phyloP scores from a whole-genome alignment of 1,140 invertebrate genomes.

The Pseudomyrmex flavicornis region DNA sequence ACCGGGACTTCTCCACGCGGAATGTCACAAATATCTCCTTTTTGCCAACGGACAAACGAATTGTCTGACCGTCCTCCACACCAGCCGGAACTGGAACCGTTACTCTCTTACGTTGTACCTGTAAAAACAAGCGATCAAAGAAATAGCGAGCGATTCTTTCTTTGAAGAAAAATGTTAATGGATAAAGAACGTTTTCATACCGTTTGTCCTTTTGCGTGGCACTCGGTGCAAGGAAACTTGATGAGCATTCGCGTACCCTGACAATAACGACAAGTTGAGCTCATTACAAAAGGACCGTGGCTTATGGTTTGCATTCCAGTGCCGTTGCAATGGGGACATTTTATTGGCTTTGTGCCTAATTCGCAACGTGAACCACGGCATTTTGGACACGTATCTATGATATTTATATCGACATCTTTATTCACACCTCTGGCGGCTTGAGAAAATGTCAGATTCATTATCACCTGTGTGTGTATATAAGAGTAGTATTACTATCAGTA shows the following conservation, averaged over 20 bases:
- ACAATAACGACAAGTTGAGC: constrained; percentile 97
- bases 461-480: constrained; percentile 86
- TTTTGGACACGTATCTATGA: constrained; percentile 96
- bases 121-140: constrained; percentile 37
- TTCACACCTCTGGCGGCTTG: constrained; percentile 98
- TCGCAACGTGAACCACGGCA: constrained; percentile 95
- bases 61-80: constrained; percentile 98
- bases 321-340: constrained; percentile 98
- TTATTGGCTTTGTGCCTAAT: constrained; percentile 93
- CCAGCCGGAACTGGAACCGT: constrained; percentile 98
- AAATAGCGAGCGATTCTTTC: background rate
- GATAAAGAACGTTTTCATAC: constrained; percentile 81
- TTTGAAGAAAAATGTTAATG: background rate
- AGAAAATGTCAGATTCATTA: constrained; percentile 96
- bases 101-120: constrained; percentile 95
- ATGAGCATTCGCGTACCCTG: constrained; percentile 95
- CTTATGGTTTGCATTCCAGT: constrained; percentile 97
- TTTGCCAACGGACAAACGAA: constrained; percentile 96
- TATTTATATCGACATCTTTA: constrained; percentile 96
- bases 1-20: constrained; percentile 95
- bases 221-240: constrained; percentile 96
- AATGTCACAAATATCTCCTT: constrained; percentile 97
- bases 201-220: constrained; percentile 96
- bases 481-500: background rate
- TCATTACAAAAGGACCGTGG: constrained; percentile 98